Percentiles rank a stretch among this genome's conserved stretches.
phyloP scores from a whole-genome alignment of 2,888 invertebrate genomes.

The Himalopsyche anomala region DNA sequence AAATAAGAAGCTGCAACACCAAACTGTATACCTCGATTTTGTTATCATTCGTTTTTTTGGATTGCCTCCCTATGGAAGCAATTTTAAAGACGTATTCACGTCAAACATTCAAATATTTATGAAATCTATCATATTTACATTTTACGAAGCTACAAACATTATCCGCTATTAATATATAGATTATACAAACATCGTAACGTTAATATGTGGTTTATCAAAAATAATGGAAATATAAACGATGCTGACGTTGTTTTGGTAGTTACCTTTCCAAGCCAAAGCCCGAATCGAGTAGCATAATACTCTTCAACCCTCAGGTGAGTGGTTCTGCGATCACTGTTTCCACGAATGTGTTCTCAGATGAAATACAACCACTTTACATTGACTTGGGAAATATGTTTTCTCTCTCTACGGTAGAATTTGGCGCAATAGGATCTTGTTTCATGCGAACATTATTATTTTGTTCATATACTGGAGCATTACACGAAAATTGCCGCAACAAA shows the following conservation, averaged over 20 bases:
- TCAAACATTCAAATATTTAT: too few relatives aligned
- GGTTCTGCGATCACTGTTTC: conserved; percentile 1
- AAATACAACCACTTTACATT: conserved; percentile 30
- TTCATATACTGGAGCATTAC: background rate
- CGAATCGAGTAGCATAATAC: background rate
- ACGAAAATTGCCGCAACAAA: background rate
- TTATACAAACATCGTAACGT: background rate
- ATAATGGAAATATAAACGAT: background rate
- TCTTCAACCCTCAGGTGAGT: background rate
- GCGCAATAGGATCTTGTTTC: conserved; percentile 25
- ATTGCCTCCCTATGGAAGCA: too few relatives aligned
- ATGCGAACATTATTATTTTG: conserved; percentile 3
- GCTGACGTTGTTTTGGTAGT: background rate
- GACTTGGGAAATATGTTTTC: conserved; percentile 11
- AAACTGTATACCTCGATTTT: too few relatives aligned
- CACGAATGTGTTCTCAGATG: conserved; percentile 2
- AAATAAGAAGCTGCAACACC: too few relatives aligned
- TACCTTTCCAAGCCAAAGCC: background rate
- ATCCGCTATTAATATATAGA: too few relatives aligned
- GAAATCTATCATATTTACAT: too few relatives aligned
- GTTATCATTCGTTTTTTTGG: too few relatives aligned
- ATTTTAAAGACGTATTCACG: too few relatives aligned
- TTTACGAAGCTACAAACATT: too few relatives aligned
- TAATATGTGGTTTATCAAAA: background rate
- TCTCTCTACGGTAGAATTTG: background rate